Evolutionary conservation across 2,888 invertebrate species (phyloP), one percentile per base, ranked within the genome.

Genomic region (Troglohyphantes excavatus): DNA sequence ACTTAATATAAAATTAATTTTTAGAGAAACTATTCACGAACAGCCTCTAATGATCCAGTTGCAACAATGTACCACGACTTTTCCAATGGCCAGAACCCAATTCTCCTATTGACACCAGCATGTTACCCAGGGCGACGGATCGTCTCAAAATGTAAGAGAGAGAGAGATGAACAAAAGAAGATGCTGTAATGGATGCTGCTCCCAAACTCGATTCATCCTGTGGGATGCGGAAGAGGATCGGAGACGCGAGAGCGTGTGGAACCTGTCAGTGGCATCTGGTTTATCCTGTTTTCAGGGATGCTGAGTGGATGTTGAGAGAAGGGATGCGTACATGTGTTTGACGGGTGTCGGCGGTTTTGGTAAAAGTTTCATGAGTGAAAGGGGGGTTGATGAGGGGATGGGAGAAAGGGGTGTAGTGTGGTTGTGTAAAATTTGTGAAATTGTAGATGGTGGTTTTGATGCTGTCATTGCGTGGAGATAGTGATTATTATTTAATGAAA

Each of bases 191-290:
- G 73, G 72, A 83, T 83, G 65, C 83, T 46, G 26, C 61, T 76
- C 39, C n/a, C 39, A 78, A 78, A 78, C 65, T 78, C 39, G 78
- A n/a, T 39, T 11, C 17, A 33, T 78, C 61, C 23, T 13, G 6
- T 23, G 13, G 23, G 11, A 17, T 46, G 26, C 2, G 39, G 65
- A 46, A 67, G 46, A 43, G 29, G 29, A 68, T 53, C 26, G 17
- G n/a, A 29, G 21, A 19, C 19, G 39, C 53, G 21, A 19, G 11
- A 9, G 21, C 19, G 33, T 17, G 46, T 65, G 27, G 33, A 67
- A 61, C 21, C 83, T 83, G 83, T 83, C 83, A 83, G 39, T 17
- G 9, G 73, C 83, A 83, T 83, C 83, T 83, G 83, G 23, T 63
- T 46, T 72, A 73, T 73, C 63, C 73, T 83, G 83, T 83, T 83